Percentiles rank a stretch among this genome's conserved stretches.
Evolutionary conservation across 2,113 vertebrate genomes (phyloP).

Genomic region (human (Homo sapiens)): DNA sequence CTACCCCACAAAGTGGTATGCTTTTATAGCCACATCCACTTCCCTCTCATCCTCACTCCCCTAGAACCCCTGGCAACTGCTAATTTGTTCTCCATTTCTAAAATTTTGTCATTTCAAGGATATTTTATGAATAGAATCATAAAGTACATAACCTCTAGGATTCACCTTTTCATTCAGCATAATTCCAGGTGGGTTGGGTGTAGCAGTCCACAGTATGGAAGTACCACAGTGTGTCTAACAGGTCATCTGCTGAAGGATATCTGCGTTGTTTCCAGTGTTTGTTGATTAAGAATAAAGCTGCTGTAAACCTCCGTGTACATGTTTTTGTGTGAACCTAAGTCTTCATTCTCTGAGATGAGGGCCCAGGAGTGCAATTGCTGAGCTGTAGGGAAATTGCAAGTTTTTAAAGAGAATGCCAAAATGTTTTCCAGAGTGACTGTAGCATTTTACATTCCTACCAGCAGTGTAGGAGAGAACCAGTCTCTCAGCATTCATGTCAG

Average conservation of each 20-base stretch:
- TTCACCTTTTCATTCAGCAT: neutral
- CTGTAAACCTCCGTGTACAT: neutral
- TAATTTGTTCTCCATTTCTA: neutral
- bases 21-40: neutral
- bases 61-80: neutral
- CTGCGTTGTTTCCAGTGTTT: neutral
- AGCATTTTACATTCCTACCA: neutral
- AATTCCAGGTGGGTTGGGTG: neutral
- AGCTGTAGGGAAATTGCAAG: neutral
- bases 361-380: neutral
- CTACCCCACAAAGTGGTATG: neutral
- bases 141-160: neutral
- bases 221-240: neutral
- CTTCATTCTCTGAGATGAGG: neutral
- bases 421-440: neutral
- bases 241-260: neutral
- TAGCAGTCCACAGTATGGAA: no score
- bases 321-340: neutral
- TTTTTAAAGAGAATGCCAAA: neutral
- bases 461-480: neutral
- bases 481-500: neutral
- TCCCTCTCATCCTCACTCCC: neutral
- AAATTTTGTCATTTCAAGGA: neutral
- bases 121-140: neutral
- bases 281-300: neutral